A percentile compares a stretch with the other conserved stretches of the same genome.
Evolutionary conservation across 2,113 vertebrate genomes (phyloP).

Genomic region (Pelobates fuscus): DNA sequence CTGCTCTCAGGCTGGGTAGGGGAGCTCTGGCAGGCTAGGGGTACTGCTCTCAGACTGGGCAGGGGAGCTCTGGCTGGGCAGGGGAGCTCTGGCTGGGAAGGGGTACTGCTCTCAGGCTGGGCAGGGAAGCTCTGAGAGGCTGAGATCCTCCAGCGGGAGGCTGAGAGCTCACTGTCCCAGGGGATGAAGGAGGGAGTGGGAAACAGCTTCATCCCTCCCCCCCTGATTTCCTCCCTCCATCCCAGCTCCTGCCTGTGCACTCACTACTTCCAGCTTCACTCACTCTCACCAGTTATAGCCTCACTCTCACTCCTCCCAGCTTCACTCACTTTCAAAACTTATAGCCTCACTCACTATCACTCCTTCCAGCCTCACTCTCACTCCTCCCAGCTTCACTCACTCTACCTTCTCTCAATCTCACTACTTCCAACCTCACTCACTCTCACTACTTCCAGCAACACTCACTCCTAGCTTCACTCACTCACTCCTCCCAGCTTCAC

Average conservation of each 20-base stretch:
- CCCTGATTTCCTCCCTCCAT: too few relatives aligned
- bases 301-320: not conserved
- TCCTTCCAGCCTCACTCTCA: not conserved
- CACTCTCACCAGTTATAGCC: too few relatives aligned
- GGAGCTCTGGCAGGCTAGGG: too few relatives aligned
- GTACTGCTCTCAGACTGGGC: not conserved
- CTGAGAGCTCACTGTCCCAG: not conserved
- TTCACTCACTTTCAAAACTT: not conserved
- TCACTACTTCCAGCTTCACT: not conserved
- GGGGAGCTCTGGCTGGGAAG: not conserved
- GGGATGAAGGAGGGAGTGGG: not conserved
- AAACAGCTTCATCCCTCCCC: not conserved
- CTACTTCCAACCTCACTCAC: not conserved
- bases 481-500: not conserved
- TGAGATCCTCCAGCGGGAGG: conserved; percentile 12
- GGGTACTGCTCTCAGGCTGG: not conserved
- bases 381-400: not conserved
- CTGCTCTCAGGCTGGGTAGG: too few relatives aligned
- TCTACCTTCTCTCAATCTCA: not conserved
- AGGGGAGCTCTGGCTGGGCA: not conserved
- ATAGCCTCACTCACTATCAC: not conserved
- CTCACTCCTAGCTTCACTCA: not conserved
- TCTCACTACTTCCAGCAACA: not conserved
- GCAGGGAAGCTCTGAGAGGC: conserved; percentile 29
- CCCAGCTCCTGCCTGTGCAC: too few relatives aligned